Conservation (phyloP, 1,140 invertebrate species). For the Homarus americanus region DNA sequence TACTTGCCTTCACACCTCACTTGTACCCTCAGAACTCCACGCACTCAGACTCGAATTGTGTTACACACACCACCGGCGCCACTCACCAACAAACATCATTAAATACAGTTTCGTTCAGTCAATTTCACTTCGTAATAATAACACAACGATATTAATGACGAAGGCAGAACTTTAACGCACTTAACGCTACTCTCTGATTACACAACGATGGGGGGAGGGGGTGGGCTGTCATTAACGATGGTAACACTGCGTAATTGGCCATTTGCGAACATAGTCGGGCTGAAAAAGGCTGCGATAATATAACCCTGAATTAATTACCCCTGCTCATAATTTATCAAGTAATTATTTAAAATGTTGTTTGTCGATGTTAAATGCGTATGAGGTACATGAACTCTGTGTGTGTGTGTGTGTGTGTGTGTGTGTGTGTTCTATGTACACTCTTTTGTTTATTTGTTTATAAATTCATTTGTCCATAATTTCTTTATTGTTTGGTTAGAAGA, state of each 20-base stretch:
- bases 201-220: not conserved
- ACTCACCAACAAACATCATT: no score
- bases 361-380: not conserved
- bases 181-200: not conserved
- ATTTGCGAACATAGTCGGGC: not conserved
- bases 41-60: no score
- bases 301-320: not conserved
- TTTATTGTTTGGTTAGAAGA: no score
- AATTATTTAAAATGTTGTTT: not conserved
- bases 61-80: no score
- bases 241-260: not conserved
- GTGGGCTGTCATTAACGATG: not conserved
- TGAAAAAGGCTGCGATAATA: not conserved
- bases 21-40: no score
- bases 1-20: no score
- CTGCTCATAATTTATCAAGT: not conserved
- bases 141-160: not conserved
- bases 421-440: conserved; percentile 30
- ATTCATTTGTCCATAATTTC: no score
- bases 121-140: not conserved
- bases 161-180: not conserved
- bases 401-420: not conserved
- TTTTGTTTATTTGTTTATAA: no score
- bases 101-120: no score
- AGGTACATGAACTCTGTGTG: not conserved